These are phyloP conservation scores for Paratrypauchen microcephalus DNA, from an alignment of 2,797 vertebrate genomes.

Conservation along the genomic window DNA sequence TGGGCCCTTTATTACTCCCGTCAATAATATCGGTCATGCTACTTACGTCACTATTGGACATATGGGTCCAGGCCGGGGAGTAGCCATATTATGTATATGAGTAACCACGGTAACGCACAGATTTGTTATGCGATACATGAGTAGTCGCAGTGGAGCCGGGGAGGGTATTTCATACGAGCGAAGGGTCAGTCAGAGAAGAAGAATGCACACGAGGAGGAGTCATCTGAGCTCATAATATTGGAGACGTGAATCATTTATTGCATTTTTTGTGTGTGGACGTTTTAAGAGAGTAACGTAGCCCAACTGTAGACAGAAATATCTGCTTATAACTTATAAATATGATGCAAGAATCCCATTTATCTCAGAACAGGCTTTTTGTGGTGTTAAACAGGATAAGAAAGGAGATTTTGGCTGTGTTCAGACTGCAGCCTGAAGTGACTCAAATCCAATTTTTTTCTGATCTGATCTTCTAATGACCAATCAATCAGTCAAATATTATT, in stretches of 20 bases:
- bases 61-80: conserved; percentile 36
- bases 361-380: too few species aligned
- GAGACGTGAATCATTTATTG: background rate
- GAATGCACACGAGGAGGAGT: conserved; percentile 1
- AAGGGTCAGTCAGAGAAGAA: background rate
- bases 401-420: too few species aligned
- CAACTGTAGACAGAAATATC: too few species aligned
- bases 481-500: too few species aligned
- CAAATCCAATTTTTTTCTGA: too few species aligned
- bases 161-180: background rate
- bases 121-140: conserved; percentile 23
- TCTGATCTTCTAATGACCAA: too few species aligned
- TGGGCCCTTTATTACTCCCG: conserved; percentile 37
- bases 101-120: conserved; percentile 18
- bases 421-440: too few species aligned
- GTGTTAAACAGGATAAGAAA: too few species aligned
- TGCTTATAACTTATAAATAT: too few species aligned
- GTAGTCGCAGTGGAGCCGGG: background rate
- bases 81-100: conserved; percentile 6
- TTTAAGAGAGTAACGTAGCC: background rate
- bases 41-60: conserved; percentile 58
- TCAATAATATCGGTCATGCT: conserved; percentile 34
- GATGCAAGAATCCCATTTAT: too few species aligned
- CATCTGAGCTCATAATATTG: background rate
- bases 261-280: background rate